Evolutionary conservation across 2,888 invertebrate genomes (phyloP).

Genomic region (Hypomecis atomaria): DNA sequence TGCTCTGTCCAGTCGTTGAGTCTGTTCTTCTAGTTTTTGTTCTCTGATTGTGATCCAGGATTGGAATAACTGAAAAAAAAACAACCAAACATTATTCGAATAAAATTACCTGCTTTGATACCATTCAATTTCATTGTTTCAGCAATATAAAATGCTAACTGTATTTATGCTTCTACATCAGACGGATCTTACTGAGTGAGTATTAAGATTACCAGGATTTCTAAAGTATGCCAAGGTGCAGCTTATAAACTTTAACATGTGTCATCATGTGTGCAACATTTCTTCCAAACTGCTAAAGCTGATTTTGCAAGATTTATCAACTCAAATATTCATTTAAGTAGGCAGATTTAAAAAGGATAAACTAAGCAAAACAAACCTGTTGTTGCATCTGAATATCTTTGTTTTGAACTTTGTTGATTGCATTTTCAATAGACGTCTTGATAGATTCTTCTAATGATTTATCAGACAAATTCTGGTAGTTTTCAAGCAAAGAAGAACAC

Average conservation of each 20-base stretch:
- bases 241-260: too few species aligned
- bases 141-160: too few species aligned
- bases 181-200: too few species aligned
- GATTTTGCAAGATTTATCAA: too few species aligned
- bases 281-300: too few species aligned
- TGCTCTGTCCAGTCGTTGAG: constrained; percentile 84
- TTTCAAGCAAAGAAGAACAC: constrained; percentile 55
- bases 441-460: constrained; percentile 74
- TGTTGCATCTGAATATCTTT: constrained; percentile 85
- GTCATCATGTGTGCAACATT: too few species aligned
- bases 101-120: too few species aligned
- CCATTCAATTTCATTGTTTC: too few species aligned
- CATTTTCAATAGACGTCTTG: constrained; percentile 79
- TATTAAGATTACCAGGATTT: too few species aligned
- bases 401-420: constrained; percentile 82
- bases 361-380: constrained; percentile 62
- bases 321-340: not conserved
- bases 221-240: too few species aligned
- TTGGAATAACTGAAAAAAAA: constrained; percentile 74
- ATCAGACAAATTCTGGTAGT: constrained; percentile 46
- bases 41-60: constrained; percentile 86
- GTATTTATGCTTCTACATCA: too few species aligned
- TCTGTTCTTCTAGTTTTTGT: constrained; percentile 85
- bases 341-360: not conserved
- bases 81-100: not conserved